A percentile compares a stretch with the other conserved stretches of the same genome.
Evolutionary conservation across 2,888 invertebrate species (phyloP).

Genomic region (Chaetoderma sp.): DNA sequence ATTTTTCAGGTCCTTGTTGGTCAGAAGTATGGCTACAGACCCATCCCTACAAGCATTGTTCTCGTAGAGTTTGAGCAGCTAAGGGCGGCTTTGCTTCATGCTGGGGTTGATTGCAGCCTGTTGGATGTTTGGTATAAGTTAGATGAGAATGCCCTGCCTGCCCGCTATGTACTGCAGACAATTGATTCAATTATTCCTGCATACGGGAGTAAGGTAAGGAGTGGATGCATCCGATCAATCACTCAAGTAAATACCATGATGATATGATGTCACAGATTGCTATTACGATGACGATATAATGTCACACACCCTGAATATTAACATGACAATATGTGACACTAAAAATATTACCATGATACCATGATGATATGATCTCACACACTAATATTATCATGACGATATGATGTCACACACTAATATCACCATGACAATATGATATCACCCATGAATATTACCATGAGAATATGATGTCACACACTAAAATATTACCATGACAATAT

Average conservation of each 20-base stretch:
- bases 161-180: slow-evolving; percentile 41
- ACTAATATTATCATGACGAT: too few species aligned
- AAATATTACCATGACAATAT: too few species aligned
- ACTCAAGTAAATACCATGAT: background rate
- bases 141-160: slow-evolving; percentile 44
- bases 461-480: too few species aligned
- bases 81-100: slow-evolving; percentile 18
- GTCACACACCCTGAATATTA: too few species aligned
- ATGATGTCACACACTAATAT: too few species aligned
- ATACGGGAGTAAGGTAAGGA: slow-evolving; percentile 35
- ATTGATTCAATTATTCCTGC: slow-evolving; percentile 38
- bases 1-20: slow-evolving; percentile 44
- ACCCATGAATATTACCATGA: too few species aligned
- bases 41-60: slow-evolving; percentile 42
- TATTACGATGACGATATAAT: too few species aligned
- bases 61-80: slow-evolving; percentile 41
- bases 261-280: too few species aligned
- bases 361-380: too few species aligned
- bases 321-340: too few species aligned
- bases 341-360: too few species aligned
- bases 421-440: too few species aligned
- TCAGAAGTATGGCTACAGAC: slow-evolving; percentile 53
- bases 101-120: slow-evolving; percentile 27
- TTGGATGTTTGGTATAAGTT: slow-evolving; percentile 42
- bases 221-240: background rate